These are phyloP conservation scores for Coelopa frigida DNA, from an alignment of 1,140 invertebrate species.

Conservation along the genomic window DNA sequence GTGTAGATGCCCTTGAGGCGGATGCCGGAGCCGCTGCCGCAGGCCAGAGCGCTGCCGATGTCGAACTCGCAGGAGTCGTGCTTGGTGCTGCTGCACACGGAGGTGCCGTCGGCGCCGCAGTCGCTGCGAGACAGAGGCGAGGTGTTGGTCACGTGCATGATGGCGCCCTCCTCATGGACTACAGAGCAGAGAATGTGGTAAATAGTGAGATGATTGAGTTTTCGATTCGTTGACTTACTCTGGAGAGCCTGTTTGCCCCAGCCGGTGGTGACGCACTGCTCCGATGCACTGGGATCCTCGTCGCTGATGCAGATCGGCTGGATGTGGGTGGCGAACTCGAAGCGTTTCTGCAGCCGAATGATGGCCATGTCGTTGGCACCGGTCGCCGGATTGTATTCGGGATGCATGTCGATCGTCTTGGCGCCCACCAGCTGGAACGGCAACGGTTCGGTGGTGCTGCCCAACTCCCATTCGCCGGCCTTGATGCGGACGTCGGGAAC, in stretches of 20 bases:
- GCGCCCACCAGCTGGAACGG: constrained; percentile 70
- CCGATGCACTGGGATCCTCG: constrained; percentile 42
- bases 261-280: constrained; percentile 67
- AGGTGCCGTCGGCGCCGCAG: constrained; percentile 26
- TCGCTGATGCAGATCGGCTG: constrained; percentile 64
- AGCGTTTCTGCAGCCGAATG: constrained; percentile 54
- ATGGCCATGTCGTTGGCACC: constrained; percentile 66
- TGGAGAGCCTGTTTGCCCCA: constrained; percentile 73
- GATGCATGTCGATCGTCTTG: constrained; percentile 61
- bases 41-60: constrained; percentile 68
- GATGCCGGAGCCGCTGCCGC: constrained; percentile 59
- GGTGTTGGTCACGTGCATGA: constrained; percentile 66
- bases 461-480: constrained; percentile 79
- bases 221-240: constrained; percentile 62
- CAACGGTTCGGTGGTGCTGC: constrained; percentile 67
- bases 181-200: background rate
- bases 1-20: constrained; percentile 67
- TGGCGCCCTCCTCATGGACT: constrained; percentile 60
- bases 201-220: background rate
- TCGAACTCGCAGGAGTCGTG: constrained; percentile 61
- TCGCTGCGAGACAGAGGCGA: constrained; percentile 46
- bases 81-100: constrained; percentile 48
- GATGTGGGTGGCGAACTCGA: constrained; percentile 61
- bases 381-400: constrained; percentile 56
- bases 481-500: constrained; percentile 62